phyloP scores from a whole-genome alignment of 2,113 vertebrate species.

The Thunnus thynnus region DNA sequence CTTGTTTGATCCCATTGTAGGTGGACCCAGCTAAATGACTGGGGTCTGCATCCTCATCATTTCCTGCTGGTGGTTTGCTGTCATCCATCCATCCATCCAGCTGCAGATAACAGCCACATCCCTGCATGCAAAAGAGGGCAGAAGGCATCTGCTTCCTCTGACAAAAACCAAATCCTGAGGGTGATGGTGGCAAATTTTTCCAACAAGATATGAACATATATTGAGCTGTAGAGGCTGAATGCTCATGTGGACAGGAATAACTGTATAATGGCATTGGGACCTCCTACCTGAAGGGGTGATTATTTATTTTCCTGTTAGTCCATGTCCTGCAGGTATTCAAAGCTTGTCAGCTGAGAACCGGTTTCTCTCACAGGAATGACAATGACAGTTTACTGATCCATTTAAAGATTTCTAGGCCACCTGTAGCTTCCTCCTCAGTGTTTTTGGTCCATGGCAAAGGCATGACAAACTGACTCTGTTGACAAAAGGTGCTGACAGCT shows the following conservation, averaged over 20 bases:
- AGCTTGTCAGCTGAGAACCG: constrained; percentile 14
- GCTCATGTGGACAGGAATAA: neutral
- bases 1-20: constrained; percentile 11
- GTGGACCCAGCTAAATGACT: neutral
- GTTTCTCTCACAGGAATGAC: constrained; percentile 14
- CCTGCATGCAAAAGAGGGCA: neutral
- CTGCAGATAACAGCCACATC: constrained; percentile 29
- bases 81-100: neutral
- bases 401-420: neutral
- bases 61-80: neutral
- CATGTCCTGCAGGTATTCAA: neutral
- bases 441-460: neutral
- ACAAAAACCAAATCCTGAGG: neutral
- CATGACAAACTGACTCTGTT: neutral
- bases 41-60: neutral
- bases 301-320: neutral
- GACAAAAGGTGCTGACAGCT: constrained; percentile 23
- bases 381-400: neutral
- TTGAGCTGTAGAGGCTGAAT: neutral
- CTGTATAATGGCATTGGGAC: constrained; percentile 39
- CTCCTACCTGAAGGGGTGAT: constrained; percentile 22
- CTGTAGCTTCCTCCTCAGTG: neutral
- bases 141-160: neutral
- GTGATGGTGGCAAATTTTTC: no score
- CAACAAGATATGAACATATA: neutral